Evolutionary conservation across 2,113 vertebrate genomes (phyloP), one percentile per base, ranked within the genome.

Genomic region (Otis tarda): DNA sequence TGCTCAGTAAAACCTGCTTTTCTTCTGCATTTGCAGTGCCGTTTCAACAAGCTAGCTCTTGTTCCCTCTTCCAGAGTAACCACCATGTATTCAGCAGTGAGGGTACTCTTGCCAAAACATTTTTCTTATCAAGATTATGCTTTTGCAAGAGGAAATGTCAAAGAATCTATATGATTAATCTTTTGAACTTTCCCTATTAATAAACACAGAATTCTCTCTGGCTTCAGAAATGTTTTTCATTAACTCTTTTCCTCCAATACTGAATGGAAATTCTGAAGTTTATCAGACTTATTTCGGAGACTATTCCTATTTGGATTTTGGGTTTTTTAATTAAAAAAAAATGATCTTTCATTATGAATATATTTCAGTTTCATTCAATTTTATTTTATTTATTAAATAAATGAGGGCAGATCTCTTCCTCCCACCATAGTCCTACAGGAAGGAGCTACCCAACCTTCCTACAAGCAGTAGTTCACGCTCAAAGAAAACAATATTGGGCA

Each of bases 81-180:
- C 33, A 65, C 16, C 71, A 6, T 7, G 17, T 56, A 63, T 35
- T 90, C 53, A 81, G 5, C 80, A 82, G 35, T 19, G 49, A 75
- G n/a, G 13, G 30, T 60, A 18, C 25, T 84, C 80, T 81, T 94
- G 83, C 60, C 85, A 94, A 87, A 89, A 64, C 0, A 0, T 53
- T 90, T 77, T 90, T 68, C 76, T 93, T 93, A 81, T 95, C 83
- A 71, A 25, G 39, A 78, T 87, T 64, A 57, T 8, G 45, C 31
- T 82, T 96, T 68, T 93, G 61, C 65, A 57, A 78, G 61, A 78
- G 56, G 70, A 92, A 95, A 95, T 75, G 64, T 83, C 86, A 87
- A 83, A 68, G 88, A 75, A 78, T 71, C 55, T 43, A 5, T 39
- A 12, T 31, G 17, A 64, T 60, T 64, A 86, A 80, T 88, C 73